These are phyloP conservation scores for Sebastes hubbsi DNA, from an alignment of 2,797 vertebrate species.

Conservation along the genomic window DNA sequence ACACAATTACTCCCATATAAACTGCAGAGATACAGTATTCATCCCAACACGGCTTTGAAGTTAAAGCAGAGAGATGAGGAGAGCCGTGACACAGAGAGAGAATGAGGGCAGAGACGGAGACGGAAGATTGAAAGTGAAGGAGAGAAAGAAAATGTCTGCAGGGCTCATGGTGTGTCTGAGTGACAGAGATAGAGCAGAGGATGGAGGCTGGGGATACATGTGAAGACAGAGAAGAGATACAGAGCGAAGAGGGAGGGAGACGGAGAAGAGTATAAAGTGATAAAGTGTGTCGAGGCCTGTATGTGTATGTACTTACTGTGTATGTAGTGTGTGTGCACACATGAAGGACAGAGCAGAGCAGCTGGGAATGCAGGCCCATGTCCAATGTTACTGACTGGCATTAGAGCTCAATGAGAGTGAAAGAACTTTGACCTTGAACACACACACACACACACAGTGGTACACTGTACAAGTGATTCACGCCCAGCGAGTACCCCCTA, in stretches of 20 bases:
- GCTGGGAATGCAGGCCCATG: conserved; percentile 70
- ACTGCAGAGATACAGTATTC: conserved; percentile 21
- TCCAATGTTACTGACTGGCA: conserved; percentile 50
- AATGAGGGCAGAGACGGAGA: conserved; percentile 57
- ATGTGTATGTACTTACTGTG: not conserved
- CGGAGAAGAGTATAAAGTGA: conserved; percentile 1
- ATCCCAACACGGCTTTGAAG: conserved; percentile 45
- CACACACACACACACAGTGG: not conserved
- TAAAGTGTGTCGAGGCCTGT: conserved; percentile 16
- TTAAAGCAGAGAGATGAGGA: conserved; percentile 35
- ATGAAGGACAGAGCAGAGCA: conserved; percentile 51
- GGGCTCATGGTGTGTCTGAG: conserved; percentile 48
- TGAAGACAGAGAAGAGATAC: conserved; percentile 27
- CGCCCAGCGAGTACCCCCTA: not conserved
- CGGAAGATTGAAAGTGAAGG: conserved; percentile 37
- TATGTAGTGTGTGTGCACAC: not conserved
- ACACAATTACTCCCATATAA: not conserved
- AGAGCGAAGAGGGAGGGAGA: not conserved
- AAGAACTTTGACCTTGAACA: conserved; percentile 42
- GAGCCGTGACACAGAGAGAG: conserved; percentile 42
- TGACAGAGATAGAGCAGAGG: conserved; percentile 26
- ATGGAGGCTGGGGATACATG: conserved; percentile 3
- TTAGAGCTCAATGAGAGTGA: conserved; percentile 31
- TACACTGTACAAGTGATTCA: not conserved
- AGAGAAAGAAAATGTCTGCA: conserved; percentile 56